phyloP scores from a whole-genome alignment of 2,888 invertebrate genomes.

The Elysia crispata region DNA sequence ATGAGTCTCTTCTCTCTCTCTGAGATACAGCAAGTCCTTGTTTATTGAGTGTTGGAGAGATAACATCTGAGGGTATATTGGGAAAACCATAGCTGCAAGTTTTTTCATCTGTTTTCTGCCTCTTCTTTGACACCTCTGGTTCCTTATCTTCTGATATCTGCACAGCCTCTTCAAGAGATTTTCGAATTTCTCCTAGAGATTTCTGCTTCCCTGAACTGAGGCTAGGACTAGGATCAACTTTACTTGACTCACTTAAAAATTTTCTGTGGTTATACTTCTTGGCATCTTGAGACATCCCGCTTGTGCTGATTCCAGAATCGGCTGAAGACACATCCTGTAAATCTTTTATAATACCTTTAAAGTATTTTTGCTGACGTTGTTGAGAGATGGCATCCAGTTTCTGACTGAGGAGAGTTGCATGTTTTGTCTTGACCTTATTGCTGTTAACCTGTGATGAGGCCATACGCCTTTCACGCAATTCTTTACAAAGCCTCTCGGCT shows the following conservation, averaged over 20 bases:
- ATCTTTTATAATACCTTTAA: slow-evolving; percentile 29
- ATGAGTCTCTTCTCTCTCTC: too few relatives aligned
- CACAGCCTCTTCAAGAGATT: slow-evolving; percentile 10
- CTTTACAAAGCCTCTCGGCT: slow-evolving; percentile 66
- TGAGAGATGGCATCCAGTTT: slow-evolving; percentile 14
- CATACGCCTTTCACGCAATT: slow-evolving; percentile 61
- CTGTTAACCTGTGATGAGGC: slow-evolving; percentile 18
- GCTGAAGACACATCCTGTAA: not conserved
- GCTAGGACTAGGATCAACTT: too few relatives aligned
- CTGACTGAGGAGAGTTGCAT: slow-evolving; percentile 16
- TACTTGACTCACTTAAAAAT: too few relatives aligned
- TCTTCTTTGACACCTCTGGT: not conserved
- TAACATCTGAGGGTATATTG: too few relatives aligned
- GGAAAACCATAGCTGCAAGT: not conserved
- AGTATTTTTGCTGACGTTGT: slow-evolving; percentile 6
- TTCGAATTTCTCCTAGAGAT: slow-evolving; percentile 19
- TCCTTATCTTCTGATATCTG: not conserved
- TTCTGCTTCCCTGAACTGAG: too few relatives aligned
- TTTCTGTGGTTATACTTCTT: too few relatives aligned
- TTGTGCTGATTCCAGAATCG: too few relatives aligned
- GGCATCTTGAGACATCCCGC: too few relatives aligned
- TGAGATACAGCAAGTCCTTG: too few relatives aligned
- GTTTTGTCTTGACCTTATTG: slow-evolving; percentile 20
- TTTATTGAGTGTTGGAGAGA: too few relatives aligned
- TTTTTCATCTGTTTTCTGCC: not conserved